A percentile compares a stretch with the other conserved stretches of the same genome.
These are phyloP conservation scores for Anadara kagoshimensis DNA, from an alignment of 1,140 invertebrate genomes.

Conservation along the genomic window DNA sequence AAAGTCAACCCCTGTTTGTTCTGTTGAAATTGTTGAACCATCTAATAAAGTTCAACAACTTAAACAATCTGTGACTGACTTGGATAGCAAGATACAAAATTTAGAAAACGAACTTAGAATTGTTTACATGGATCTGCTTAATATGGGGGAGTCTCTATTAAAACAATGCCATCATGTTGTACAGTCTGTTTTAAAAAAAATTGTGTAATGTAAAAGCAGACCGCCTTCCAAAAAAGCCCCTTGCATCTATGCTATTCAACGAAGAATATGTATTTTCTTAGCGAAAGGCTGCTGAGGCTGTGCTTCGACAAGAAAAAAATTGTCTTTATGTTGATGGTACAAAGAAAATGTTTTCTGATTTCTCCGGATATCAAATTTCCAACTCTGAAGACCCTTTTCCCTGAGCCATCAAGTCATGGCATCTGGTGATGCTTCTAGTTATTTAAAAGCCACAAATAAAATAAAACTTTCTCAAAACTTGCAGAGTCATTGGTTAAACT, in stretches of 20 bases:
- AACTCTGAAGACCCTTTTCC: no score
- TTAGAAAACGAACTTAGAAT: not conserved
- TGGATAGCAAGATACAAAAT: not conserved
- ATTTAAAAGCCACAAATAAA: slow-evolving; percentile 7
- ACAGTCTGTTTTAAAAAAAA: not conserved
- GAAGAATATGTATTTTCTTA: not conserved
- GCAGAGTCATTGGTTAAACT: not conserved
- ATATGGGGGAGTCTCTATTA: not conserved
- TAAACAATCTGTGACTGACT: not conserved
- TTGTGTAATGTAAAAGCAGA: slow-evolving; percentile 1
- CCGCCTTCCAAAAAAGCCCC: not conserved
- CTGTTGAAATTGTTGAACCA: not conserved
- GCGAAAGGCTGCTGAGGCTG: not conserved
- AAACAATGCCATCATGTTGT: not conserved
- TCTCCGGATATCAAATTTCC: not conserved
- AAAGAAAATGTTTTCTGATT: not conserved
- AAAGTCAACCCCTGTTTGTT: no score
- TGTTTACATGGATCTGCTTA: not conserved
- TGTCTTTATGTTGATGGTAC: slow-evolving; percentile 1
- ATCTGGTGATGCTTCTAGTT: no score
- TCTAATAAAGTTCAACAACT: not conserved
- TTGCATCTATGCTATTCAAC: not conserved
- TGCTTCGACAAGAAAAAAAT: not conserved
- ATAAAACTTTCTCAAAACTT: not conserved
- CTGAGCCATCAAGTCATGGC: no score